Evolutionary conservation across 37 sponge, comb jelly and placozoan species (phyloP).

Genomic region (Cliona cf. orientalis): DNA sequence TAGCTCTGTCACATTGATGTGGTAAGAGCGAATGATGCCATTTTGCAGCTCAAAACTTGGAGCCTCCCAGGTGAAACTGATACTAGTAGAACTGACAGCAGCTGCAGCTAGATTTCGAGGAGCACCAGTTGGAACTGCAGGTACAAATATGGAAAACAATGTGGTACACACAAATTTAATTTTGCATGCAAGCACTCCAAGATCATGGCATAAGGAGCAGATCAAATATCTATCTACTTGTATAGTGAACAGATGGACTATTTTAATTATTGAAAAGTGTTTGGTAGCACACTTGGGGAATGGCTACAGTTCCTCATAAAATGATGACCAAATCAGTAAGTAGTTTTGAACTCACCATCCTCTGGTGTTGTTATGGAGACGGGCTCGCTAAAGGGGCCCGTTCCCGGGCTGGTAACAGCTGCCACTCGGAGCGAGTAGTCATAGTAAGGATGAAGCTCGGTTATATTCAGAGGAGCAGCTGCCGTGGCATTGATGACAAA

Average conservation of each 20-base stretch:
- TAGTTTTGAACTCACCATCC: slow-evolving; percentile 25
- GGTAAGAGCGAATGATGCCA: slow-evolving; percentile 43
- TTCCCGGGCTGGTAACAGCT: slow-evolving; percentile 2
- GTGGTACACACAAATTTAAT: too few relatives aligned
- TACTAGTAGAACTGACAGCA: slow-evolving; percentile 18
- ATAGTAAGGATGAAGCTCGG: neutral
- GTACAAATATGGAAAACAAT: neutral
- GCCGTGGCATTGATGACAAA: neutral
- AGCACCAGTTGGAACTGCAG: slow-evolving; percentile 18
- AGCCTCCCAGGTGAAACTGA: slow-evolving; percentile 27
- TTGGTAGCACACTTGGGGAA: neutral
- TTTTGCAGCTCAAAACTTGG: slow-evolving; percentile 15
- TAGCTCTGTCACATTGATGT: slow-evolving; percentile 25
- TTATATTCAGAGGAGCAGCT: slow-evolving; percentile 1
- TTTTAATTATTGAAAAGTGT: neutral
- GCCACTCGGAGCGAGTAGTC: slow-evolving; percentile 1
- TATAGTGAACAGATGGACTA: too few relatives aligned
- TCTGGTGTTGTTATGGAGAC: neutral
- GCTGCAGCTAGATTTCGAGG: slow-evolving; percentile 2
- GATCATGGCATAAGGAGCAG: too few relatives aligned
- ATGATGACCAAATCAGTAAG: too few relatives aligned
- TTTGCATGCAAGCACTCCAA: too few relatives aligned
- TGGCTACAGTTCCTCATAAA: too few relatives aligned
- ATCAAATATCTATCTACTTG: too few relatives aligned
- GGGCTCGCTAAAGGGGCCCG: slow-evolving; percentile 1